These are phyloP conservation scores for Chlamydotis undulata DNA, from an alignment of 2,113 vertebrate genomes.

Conservation along the genomic window DNA sequence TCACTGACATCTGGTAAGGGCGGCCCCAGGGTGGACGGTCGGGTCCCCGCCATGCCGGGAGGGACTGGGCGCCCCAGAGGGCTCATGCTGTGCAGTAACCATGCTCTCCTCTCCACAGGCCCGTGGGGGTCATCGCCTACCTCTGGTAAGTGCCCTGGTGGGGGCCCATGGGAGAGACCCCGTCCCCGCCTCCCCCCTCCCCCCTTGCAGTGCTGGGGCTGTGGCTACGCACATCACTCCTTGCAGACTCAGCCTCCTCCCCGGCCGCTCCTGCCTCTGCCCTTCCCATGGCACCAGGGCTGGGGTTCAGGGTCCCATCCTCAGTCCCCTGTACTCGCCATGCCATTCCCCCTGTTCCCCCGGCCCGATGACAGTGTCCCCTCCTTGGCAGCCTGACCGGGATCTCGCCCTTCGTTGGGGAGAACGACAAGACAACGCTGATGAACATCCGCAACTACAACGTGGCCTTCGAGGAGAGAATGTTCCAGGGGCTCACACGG, in stretches of 20 bases:
- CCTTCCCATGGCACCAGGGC: not conserved
- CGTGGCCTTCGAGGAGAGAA: slow-evolving; percentile 93
- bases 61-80: not conserved
- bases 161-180: not conserved
- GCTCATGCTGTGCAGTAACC: not conserved
- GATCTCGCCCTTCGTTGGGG: slow-evolving; percentile 94
- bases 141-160: slow-evolving; percentile 84
- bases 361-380: not conserved
- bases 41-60: not conserved
- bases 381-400: slow-evolving; percentile 84
- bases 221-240: not conserved
- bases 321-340: not conserved
- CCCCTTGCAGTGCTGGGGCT: not conserved
- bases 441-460: slow-evolving; percentile 97
- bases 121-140: slow-evolving; percentile 91
- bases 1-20: slow-evolving; percentile 92
- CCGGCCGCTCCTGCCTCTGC: not conserved
- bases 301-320: not conserved
- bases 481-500: slow-evolving; percentile 89
- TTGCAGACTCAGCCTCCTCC: not conserved
- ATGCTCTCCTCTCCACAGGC: slow-evolving; percentile 72
- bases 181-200: not conserved
- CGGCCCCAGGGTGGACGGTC: rapidly evolving
- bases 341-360: not conserved
- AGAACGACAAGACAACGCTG: slow-evolving; percentile 90